These are phyloP conservation scores for Conus canariensis DNA, from an alignment of 2,888 invertebrate genomes.

Conservation along the genomic window DNA sequence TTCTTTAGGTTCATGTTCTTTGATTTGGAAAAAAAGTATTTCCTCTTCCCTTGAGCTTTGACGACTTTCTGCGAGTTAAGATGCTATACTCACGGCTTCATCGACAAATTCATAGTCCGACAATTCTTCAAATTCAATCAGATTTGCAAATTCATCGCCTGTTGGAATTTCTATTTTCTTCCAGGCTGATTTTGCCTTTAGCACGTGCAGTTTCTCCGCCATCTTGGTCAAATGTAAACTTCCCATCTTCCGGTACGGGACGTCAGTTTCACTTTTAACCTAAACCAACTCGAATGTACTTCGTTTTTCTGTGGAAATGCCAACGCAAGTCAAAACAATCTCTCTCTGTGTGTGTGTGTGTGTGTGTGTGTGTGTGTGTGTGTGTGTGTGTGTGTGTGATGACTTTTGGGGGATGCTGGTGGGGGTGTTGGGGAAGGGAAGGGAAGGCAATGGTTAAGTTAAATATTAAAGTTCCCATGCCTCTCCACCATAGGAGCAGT, in stretches of 20 bases:
- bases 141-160: conserved; percentile 58
- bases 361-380: no score
- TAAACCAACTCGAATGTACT: not conserved
- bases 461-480: no score
- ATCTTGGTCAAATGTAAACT: conserved; percentile 52
- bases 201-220: conserved; percentile 57
- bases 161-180: conserved; percentile 64
- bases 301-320: not conserved
- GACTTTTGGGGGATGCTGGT: no score
- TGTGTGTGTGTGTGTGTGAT: no score
- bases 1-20: no score
- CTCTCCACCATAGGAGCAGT: no score
- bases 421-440: no score
- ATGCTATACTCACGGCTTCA: conserved; percentile 2
- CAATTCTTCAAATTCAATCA: conserved; percentile 69
- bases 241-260: not conserved
- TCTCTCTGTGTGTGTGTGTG: no score
- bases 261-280: not conserved
- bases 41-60: no score
- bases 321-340: not conserved
- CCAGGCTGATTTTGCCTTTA: conserved; percentile 67
- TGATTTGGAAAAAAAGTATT: no score
- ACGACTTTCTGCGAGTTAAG: no score
- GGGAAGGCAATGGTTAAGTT: no score
- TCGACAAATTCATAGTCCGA: conserved; percentile 67